Evolutionary conservation across 2,113 vertebrate species (phyloP).

Genomic region (Cinclus cinclus): DNA sequence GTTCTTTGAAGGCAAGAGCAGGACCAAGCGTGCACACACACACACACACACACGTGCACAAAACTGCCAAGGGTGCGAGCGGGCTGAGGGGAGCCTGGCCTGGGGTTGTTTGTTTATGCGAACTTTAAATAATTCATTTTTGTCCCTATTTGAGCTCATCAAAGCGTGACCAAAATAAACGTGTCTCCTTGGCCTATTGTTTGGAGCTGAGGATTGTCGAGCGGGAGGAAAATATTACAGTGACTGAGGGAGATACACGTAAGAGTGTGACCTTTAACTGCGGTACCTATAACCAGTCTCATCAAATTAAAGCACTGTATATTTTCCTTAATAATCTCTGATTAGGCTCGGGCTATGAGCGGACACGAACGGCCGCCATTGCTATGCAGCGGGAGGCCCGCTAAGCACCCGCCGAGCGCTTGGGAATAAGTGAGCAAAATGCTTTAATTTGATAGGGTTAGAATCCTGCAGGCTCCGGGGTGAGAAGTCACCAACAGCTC

Average conservation of each 20-base stretch:
- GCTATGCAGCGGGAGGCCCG: constrained; percentile 97
- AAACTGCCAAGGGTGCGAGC: background rate
- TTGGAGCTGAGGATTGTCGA: constrained; percentile 80
- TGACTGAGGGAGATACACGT: constrained; percentile 88
- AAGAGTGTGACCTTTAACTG: constrained; percentile 95
- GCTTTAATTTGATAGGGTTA: constrained; percentile 99
- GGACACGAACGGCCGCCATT: constrained; percentile 93
- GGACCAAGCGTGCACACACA: background rate
- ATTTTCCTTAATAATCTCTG: constrained; percentile 99
- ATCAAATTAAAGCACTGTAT: constrained; percentile 99
- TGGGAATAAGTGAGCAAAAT: constrained; percentile 99
- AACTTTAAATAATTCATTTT: constrained; percentile 82
- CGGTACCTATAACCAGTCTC: constrained; percentile 99
- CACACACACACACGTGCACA: background rate
- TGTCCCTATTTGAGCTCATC: constrained; percentile 75
- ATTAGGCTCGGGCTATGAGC: constrained; percentile 95
- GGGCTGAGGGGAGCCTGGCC: constrained; percentile 55
- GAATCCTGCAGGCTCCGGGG: constrained; percentile 99
- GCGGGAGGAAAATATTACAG: constrained; percentile 77
- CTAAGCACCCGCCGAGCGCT: constrained; percentile 92
- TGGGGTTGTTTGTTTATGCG: constrained; percentile 74
- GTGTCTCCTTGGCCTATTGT: constrained; percentile 93
- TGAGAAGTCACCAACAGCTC: constrained; percentile 92
- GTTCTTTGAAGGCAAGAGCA: background rate
- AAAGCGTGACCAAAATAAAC: constrained; percentile 80